Percentiles rank a stretch among this genome's conserved stretches.
Evolutionary conservation across 2,113 vertebrate genomes (phyloP).

Genomic region (Hyla sarda): DNA sequence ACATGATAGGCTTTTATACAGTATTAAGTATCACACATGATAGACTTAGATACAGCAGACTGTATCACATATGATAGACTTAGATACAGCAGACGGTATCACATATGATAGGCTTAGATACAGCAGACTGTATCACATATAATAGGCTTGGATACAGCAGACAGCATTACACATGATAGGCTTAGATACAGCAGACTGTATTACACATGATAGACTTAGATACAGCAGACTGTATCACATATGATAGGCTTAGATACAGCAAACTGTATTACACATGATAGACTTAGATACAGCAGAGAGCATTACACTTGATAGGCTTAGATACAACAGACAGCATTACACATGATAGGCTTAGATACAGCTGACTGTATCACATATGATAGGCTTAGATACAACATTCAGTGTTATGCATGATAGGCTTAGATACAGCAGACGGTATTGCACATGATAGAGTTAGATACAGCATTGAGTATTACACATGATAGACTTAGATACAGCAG

Average conservation of each 20-base stretch:
- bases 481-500: no score
- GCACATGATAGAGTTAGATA: neutral
- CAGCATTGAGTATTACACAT: no score
- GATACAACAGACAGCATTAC: no score
- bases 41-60: neutral
- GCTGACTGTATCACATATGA: neutral
- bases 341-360: no score
- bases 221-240: no score
- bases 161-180: neutral
- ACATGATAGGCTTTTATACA: no score
- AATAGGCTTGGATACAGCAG: neutral
- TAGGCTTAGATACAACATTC: neutral
- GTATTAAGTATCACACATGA: neutral
- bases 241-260: no score
- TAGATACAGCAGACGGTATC: neutral
- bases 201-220: no score
- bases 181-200: neutral
- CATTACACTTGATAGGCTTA: no score
- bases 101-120: neutral
- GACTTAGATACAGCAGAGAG: no score
- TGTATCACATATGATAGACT: neutral
- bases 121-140: neutral
- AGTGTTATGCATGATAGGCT: no score
- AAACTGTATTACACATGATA: no score
- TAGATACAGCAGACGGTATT: neutral